These are phyloP conservation scores for Bucco capensis DNA, from an alignment of 2,113 vertebrate genomes.

Conservation along the genomic window DNA sequence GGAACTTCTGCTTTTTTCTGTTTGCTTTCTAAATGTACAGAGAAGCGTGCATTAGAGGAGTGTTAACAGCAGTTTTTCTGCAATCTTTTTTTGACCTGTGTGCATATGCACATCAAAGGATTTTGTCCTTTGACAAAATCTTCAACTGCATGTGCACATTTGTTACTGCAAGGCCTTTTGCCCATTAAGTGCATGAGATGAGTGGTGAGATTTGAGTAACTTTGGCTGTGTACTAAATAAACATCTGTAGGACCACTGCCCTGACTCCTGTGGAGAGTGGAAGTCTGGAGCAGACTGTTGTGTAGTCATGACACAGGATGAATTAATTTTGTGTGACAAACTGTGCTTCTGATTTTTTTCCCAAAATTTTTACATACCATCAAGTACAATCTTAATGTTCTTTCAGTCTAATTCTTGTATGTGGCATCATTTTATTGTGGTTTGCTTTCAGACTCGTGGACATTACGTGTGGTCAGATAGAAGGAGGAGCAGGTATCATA, in stretches of 20 bases:
- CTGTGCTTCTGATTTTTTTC: neutral
- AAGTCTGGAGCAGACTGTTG: neutral
- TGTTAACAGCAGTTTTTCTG: neutral
- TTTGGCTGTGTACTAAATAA: accelerated
- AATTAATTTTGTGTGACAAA: neutral
- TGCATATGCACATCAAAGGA: too few relatives aligned
- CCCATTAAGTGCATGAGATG: accelerated
- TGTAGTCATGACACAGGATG: neutral
- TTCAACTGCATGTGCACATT: neutral
- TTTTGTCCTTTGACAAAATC: neutral
- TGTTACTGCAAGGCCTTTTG: neutral
- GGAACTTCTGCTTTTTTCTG: neutral
- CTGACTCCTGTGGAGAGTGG: neutral
- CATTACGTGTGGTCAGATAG: constrained; percentile 81
- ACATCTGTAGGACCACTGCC: neutral
- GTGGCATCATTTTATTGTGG: neutral
- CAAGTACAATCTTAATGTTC: neutral
- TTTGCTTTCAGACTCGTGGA: constrained; percentile 71
- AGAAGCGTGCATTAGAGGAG: neutral
- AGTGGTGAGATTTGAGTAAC: neutral
- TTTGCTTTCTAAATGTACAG: neutral
- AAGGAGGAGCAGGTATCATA: constrained; percentile 76
- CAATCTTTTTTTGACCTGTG: neutral
- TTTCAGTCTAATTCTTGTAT: neutral
- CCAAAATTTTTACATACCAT: neutral